phyloP scores from a whole-genome alignment of 2,888 invertebrate genomes.

The Tiliacea citrago region DNA sequence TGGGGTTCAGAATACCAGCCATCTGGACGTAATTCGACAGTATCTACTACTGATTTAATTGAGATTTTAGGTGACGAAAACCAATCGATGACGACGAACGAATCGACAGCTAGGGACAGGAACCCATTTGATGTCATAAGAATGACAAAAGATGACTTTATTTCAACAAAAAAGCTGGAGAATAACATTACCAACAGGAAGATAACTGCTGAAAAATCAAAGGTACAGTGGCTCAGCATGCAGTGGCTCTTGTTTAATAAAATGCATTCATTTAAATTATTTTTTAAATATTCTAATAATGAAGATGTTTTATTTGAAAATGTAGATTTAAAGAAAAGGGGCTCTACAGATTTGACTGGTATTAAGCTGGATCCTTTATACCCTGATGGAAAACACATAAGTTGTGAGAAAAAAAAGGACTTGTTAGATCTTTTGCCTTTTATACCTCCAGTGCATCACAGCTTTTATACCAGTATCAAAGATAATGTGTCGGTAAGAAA shows the following conservation, averaged over 20 bases:
- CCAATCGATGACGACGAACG: no score
- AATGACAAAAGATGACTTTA: slow-evolving; percentile 55
- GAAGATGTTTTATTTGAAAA: slow-evolving; percentile 46
- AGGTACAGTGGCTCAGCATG: slow-evolving; percentile 47
- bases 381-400: slow-evolving; percentile 56
- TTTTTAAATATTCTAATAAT: slow-evolving; percentile 51
- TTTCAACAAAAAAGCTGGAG: slow-evolving; percentile 56
- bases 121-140: slow-evolving; percentile 55
- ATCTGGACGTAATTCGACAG: no score
- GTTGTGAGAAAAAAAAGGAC: slow-evolving; percentile 58
- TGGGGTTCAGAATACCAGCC: no score
- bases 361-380: slow-evolving; percentile 57
- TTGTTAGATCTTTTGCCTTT: slow-evolving; percentile 56
- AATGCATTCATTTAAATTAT: slow-evolving; percentile 37
- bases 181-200: slow-evolving; percentile 59
- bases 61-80: no score
- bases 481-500: slow-evolving; percentile 48
- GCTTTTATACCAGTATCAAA: slow-evolving; percentile 51
- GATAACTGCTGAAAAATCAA: slow-evolving; percentile 49
- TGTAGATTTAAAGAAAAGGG: slow-evolving; percentile 53
- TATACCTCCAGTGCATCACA: slow-evolving; percentile 54
- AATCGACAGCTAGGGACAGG: slow-evolving; percentile 31
- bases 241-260: slow-evolving; percentile 39
- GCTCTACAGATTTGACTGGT: slow-evolving; percentile 32
- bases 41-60: no score